Base-by-base conservation (phyloP, 2,113 vertebrate species). In the Potamarius usumacintae region DNA sequence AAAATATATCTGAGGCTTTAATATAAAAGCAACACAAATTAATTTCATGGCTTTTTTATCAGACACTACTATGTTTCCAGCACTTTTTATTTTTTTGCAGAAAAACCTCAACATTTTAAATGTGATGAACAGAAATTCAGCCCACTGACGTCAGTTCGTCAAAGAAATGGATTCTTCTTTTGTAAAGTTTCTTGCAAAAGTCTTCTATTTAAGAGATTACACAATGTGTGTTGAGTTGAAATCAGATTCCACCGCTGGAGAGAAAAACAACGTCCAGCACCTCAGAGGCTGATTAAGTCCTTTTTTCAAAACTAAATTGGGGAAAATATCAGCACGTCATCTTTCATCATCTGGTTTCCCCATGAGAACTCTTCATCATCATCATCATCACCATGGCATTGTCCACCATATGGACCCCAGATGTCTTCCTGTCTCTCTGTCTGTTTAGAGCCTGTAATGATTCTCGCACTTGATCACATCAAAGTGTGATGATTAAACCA, bases 371-470 rank as follows among this genome's bases (percentile, higher is more conserved):
- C 72, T 2, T 76, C 79, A 58, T 57, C n/a, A 78, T 27, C 78
- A 81, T 22, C 67, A 72, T 25, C 67, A 30, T 58, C 10, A 18
- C n/a, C 10, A 7, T 55, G 50, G 52, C 50, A 76, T 6, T 7
- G 6, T 25, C 72, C 62, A 80, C 72, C 88, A 84, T 53, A 60
- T 87, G 85, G 74, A n/a, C 69, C 77, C 74, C 82, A 87, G 53
- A 80, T 81, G 85, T 78, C 72, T 50, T 30, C 83, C 72, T 60
- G 42, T 52, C 34, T 72, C 81, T 84, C 11, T 15, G 15, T 79
- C 25, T 79, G 22, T n/a, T 11, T 53, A n/a, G 50, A 53, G 48
- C 5, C 74, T 53, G 42, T n/a, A n/a, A 52, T 6, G 10, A 9
- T 25, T 14, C 22, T 52, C 74, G 5, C 11, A 77, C 74, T n/a